phyloP scores from a whole-genome alignment of 2,888 invertebrate genomes.

The Chrysotoxum bicinctum region DNA sequence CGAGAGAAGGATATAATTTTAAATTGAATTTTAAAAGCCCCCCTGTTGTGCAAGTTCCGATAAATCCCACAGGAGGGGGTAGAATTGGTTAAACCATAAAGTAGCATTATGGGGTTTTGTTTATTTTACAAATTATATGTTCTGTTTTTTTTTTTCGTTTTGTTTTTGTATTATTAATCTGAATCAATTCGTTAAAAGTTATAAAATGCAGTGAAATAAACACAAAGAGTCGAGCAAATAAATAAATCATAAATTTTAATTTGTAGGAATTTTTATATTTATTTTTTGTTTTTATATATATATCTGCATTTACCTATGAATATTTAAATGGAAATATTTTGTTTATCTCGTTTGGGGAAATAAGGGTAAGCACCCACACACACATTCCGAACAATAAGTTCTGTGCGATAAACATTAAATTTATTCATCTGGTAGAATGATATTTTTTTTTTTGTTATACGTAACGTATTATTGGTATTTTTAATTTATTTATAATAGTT shows the following conservation, averaged over 20 bases:
- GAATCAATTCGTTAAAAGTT: constrained; percentile 56
- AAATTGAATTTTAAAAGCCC: constrained; percentile 67
- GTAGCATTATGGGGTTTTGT: constrained; percentile 22
- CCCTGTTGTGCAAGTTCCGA: constrained; percentile 7
- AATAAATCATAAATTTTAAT: constrained; percentile 67
- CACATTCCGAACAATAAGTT: neutral
- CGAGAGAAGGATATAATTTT: constrained; percentile 38
- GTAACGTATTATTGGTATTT: neutral
- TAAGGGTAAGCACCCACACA: neutral
- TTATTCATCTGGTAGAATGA: constrained; percentile 5
- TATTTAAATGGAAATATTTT: constrained; percentile 42
- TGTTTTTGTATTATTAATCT: constrained; percentile 28
- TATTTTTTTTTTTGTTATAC: neutral
- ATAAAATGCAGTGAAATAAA: constrained; percentile 55
- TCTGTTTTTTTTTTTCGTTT: neutral
- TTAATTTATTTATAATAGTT: constrained; percentile 8
- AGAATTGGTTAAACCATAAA: constrained; percentile 29
- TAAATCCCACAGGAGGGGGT: neutral
- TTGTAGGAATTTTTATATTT: constrained; percentile 44
- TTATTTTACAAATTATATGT: constrained; percentile 26
- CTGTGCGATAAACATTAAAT: constrained; percentile 7
- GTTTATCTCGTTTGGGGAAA: neutral
- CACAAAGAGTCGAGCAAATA: constrained; percentile 62
- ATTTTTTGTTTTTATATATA: neutral
- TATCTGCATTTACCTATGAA: neutral